Percentiles rank a stretch among this genome's conserved stretches.
Evolutionary conservation across 2,888 invertebrate species (phyloP).

Genomic region (Galeopsomyia nigrocyanea): DNA sequence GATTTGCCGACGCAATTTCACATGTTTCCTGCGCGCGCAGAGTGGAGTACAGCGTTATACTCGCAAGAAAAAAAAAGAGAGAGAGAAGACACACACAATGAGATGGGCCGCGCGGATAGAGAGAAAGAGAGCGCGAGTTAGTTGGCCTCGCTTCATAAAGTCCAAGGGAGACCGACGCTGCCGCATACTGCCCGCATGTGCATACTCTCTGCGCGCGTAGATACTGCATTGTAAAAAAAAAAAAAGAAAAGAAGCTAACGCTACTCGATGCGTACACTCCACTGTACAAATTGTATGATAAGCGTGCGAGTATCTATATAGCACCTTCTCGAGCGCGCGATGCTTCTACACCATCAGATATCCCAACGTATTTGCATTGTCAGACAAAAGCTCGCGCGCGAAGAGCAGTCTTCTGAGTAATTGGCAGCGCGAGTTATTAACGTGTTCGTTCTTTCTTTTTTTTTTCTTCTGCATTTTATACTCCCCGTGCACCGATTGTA

Average conservation of each 20-base stretch:
- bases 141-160: conserved; percentile 59
- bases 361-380: conserved; percentile 3
- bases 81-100: not conserved
- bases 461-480: too few species aligned
- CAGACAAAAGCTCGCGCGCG: not conserved
- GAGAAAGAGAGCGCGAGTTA: conserved; percentile 45
- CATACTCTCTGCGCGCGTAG: conserved; percentile 53
- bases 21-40: conserved; percentile 48
- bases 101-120: not conserved
- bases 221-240: conserved; percentile 38
- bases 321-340: not conserved
- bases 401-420: too few species aligned
- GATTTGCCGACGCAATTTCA: conserved; percentile 48
- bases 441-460: too few species aligned
- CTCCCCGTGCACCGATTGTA: too few species aligned
- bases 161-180: conserved; percentile 55
- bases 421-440: too few species aligned
- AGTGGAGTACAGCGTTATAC: conserved; percentile 21
- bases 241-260: conserved; percentile 3
- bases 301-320: not conserved
- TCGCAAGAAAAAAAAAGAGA: conserved; percentile 16
- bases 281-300: conserved; percentile 22
- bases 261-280: conserved; percentile 18
- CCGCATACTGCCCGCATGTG: conserved; percentile 53
- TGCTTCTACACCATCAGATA: not conserved